Conservation (phyloP, 2,797 vertebrate species). For the Crypturellus tataupa region DNA sequence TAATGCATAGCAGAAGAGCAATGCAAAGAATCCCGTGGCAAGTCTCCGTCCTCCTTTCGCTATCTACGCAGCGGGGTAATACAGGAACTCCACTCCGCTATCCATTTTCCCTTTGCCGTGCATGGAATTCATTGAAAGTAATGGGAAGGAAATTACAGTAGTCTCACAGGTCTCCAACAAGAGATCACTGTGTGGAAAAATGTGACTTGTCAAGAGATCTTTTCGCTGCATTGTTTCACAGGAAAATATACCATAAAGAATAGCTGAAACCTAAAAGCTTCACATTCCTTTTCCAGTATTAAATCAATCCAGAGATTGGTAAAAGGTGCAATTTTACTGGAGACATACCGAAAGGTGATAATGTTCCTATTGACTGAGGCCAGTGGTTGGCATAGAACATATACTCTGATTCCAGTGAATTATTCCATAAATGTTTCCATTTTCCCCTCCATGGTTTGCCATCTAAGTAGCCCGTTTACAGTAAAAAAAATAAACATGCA, state of each 20-base stretch:
- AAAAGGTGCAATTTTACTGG: conserved; percentile 67
- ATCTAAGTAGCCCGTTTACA: background rate
- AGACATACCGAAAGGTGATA: conserved; percentile 66
- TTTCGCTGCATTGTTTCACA: conserved; percentile 72
- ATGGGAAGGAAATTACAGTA: conserved; percentile 80
- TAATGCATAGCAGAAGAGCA: conserved; percentile 76
- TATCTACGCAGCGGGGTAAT: conserved; percentile 67
- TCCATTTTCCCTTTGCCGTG: conserved; percentile 65
- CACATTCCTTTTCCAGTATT: conserved; percentile 72
- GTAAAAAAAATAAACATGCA: conserved; percentile 13
- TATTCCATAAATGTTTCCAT: conserved; percentile 17
- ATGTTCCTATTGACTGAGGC: conserved; percentile 53
- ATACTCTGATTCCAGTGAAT: conserved; percentile 5
- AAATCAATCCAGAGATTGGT: conserved; percentile 81
- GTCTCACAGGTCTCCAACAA: conserved; percentile 78
- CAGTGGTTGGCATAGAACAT: conserved; percentile 34
- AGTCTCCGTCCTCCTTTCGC: conserved; percentile 55
- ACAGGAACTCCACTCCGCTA: conserved; percentile 54
- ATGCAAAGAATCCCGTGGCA: conserved; percentile 68
- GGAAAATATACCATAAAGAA: conserved; percentile 74
- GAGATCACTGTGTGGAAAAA: conserved; percentile 79
- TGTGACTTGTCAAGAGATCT: conserved; percentile 78
- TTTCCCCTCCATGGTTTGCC: background rate
- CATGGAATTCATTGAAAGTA: conserved; percentile 83
- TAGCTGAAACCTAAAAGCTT: conserved; percentile 55